phyloP scores from a whole-genome alignment of 2,888 invertebrate species.

The Nephrotoma flavescens region DNA sequence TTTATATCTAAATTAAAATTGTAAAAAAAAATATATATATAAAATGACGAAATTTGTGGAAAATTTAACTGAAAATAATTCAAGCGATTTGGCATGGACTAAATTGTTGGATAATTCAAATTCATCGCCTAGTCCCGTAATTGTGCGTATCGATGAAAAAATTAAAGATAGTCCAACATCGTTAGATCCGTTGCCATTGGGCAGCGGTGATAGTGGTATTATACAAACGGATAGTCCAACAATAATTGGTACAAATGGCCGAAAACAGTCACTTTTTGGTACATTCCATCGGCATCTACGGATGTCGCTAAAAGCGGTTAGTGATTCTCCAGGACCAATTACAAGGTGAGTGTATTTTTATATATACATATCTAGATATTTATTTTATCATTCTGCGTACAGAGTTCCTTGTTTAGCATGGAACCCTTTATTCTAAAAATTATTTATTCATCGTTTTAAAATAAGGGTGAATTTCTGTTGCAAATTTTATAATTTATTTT shows the following conservation, averaged over 20 bases:
- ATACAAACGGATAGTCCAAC: neutral
- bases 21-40: neutral
- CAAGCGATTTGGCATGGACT: conserved; percentile 29
- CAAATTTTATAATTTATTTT: neutral
- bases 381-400: neutral
- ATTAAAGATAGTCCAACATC: conserved; percentile 22
- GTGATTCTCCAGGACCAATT: conserved; percentile 30
- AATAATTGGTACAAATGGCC: conserved; percentile 13
- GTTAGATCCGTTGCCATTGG: conserved; percentile 7
- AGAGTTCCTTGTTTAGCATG: neutral
- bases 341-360: conserved; percentile 24
- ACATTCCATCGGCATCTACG: conserved; percentile 31
- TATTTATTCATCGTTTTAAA: neutral
- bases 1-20: neutral
- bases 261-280: conserved; percentile 29
- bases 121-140: conserved; percentile 1
- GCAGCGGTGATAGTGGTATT: neutral
- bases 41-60: conserved; percentile 23
- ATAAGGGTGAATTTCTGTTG: neutral
- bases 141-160: conserved; percentile 13
- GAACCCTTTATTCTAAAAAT: neutral
- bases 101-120: conserved; percentile 24
- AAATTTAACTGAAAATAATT: conserved; percentile 23
- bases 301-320: conserved; percentile 30
- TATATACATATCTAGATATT: neutral